Base-by-base conservation (phyloP, 2,888 invertebrate species). In the Odontocolon sp. region DNA sequence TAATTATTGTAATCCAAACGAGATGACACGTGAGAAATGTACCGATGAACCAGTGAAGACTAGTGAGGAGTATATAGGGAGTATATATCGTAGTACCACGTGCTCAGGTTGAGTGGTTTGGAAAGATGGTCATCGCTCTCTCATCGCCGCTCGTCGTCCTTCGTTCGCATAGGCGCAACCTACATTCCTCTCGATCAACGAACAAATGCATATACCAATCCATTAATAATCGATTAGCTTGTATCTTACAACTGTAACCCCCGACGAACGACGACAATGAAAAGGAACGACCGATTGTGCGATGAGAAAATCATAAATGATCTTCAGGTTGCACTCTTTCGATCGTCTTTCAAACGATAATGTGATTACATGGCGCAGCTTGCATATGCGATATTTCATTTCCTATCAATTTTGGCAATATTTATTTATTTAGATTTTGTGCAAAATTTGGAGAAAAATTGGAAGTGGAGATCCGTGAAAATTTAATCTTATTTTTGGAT, bases 21-120 rank as follows among this genome's bases (percentile, higher is more conserved):
- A 69, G 78, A 78, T 73, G 76, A 80, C 78, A 76, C 73, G 68
- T 72, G 78, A 80, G 59, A 78, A 80, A 80, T 78, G 71, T 66
- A 70, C 42, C 52, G 59, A 23, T 33, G 69, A 66, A 52, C 45
- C 42, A 59, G 52, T 26, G 9, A 16, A 31, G 36, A 57, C 21
- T 28, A 26, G 23, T 11, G 40, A n/a, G 26, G 26, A 42, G 52
- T 47, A 9, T 36, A 42, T 40, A 40, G 36, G 26, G 14, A 11
- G 36, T 31, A 26, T 18, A 28, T 26, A 40, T 14, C 14, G 14
- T 16, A 9, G 26, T 6, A 45, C 31, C 61, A 61, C 61, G 61
- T 45, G 47, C 26, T 31, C 36, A 18, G 2, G 38, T n/a, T 1
- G 56, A 21, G 1, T 0, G 0, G 6, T 4, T 28, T 8, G 14